Evolutionary conservation across 1,140 invertebrate genomes (phyloP).

Genomic region (Neelides sp.): DNA sequence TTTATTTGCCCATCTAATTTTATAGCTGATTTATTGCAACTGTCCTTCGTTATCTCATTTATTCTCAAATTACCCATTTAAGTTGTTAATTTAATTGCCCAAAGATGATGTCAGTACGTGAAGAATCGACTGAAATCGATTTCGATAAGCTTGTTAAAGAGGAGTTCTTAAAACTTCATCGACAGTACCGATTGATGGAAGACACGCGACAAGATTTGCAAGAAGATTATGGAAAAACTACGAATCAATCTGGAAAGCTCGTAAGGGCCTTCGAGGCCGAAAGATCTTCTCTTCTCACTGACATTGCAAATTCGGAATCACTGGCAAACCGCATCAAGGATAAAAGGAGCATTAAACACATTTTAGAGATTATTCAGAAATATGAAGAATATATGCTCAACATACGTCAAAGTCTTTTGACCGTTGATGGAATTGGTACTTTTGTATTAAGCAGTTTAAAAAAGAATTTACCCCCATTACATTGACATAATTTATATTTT

Average conservation of each 20-base stretch:
- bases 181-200: conserved; percentile 23
- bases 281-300: too few relatives aligned
- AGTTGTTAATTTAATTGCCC: too few relatives aligned
- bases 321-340: conserved; percentile 9
- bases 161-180: conserved; percentile 16
- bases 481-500: too few relatives aligned
- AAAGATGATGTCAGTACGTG: too few relatives aligned
- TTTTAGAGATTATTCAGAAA: conserved; percentile 8
- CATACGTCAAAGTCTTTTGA: conserved; percentile 7
- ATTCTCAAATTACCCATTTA: too few relatives aligned
- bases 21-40: too few relatives aligned
- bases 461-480: too few relatives aligned
- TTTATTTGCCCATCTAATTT: too few relatives aligned
- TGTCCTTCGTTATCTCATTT: too few relatives aligned
- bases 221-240: conserved; percentile 7
- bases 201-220: conserved; percentile 11
- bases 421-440: conserved; percentile 25
- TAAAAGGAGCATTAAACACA: conserved; percentile 8
- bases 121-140: conserved; percentile 14
- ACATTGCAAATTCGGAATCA: conserved; percentile 15
- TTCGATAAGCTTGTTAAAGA: conserved; percentile 19
- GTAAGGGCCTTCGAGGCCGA: too few relatives aligned
- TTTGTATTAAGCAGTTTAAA: too few relatives aligned
- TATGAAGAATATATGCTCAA: conserved; percentile 14
- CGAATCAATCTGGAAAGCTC: conserved; percentile 10